Conservation (phyloP, 2,797 vertebrate species). For the Cottoperca gobio region DNA sequence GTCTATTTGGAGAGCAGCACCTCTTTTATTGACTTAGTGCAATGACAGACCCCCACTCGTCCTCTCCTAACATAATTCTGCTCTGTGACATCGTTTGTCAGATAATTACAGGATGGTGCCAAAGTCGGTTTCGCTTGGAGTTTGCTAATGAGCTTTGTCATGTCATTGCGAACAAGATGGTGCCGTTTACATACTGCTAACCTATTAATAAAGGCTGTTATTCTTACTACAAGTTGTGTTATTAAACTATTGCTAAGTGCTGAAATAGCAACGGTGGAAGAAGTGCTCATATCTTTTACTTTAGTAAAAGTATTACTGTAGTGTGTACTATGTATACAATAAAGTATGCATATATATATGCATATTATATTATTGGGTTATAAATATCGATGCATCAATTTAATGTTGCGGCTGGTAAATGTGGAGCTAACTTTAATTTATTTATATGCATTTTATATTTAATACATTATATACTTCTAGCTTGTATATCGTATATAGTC, state of each 20-base stretch:
- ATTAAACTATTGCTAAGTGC: background rate
- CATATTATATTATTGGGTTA: no score
- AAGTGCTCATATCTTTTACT: no score
- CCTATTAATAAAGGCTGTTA: background rate
- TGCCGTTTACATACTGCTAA: conserved; percentile 2
- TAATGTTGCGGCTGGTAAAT: no score
- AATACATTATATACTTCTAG: no score
- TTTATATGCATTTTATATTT: no score
- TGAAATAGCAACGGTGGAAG: background rate
- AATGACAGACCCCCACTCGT: conserved; percentile 47
- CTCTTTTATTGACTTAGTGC: conserved; percentile 70
- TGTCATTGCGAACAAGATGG: conserved; percentile 1
- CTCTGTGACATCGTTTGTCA: conserved; percentile 42
- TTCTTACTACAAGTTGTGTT: background rate
- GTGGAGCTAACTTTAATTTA: no score
- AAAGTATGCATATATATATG: no score
- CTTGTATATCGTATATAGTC: no score
- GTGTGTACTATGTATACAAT: no score
- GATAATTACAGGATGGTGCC: conserved; percentile 53
- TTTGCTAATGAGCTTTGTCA: conserved; percentile 43
- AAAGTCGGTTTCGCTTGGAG: conserved; percentile 16
- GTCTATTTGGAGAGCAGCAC: conserved; percentile 65
- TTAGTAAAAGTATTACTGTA: no score
- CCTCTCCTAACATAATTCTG: conserved; percentile 49
- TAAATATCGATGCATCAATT: no score